Evolutionary conservation across 2,888 invertebrate genomes (phyloP).

Genomic region (Terebella lapidaria): DNA sequence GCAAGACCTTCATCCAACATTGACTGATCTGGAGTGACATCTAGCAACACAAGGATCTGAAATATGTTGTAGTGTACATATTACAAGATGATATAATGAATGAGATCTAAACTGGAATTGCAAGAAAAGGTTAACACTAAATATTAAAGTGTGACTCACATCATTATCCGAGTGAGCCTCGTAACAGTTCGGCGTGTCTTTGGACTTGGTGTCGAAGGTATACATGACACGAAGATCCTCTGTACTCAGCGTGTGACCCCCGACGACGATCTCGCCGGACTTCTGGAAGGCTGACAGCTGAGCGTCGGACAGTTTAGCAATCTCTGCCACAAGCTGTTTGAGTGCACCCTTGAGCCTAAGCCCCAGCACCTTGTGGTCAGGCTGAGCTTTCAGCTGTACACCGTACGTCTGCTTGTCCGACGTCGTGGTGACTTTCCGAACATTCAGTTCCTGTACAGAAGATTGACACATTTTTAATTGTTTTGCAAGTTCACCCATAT

Average conservation of each 20-base stretch:
- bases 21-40: conserved; percentile 81
- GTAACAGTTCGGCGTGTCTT: conserved; percentile 56
- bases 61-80: no score
- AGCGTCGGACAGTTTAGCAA: conserved; percentile 60
- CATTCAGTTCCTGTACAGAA: conserved; percentile 73
- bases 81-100: not conserved
- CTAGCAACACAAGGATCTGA: conserved; percentile 73
- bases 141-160: no score
- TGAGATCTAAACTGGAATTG: not conserved
- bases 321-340: conserved; percentile 75
- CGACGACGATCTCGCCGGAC: conserved; percentile 68
- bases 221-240: conserved; percentile 64
- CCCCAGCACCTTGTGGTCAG: conserved; percentile 88
- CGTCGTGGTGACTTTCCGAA: conserved; percentile 76
- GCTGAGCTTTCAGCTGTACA: conserved; percentile 84
- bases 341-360: conserved; percentile 83
- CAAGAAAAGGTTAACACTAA: not conserved
- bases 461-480: no score
- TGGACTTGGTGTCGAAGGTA: conserved; percentile 60
- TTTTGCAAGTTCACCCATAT: no score
- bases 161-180: conserved; percentile 88
- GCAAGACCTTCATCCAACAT: conserved; percentile 93
- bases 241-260: conserved; percentile 66
- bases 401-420: conserved; percentile 89
- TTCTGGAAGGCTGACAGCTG: conserved; percentile 66